Percentiles rank a stretch among this genome's conserved stretches.
Evolutionary conservation across 1,140 invertebrate species (phyloP).

Genomic region (Chironomus striatipennis): DNA sequence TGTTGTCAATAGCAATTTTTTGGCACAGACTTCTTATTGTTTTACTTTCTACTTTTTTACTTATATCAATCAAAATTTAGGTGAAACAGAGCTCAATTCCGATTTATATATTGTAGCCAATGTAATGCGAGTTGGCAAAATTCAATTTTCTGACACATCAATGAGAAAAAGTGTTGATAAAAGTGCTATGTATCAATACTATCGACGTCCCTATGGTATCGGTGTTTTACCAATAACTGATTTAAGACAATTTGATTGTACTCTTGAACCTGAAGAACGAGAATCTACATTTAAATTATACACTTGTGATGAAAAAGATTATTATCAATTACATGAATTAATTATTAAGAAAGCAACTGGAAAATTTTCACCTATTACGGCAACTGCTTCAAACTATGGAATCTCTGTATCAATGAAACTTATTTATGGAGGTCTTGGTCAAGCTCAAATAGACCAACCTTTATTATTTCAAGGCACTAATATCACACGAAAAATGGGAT

Average conservation of each 20-base stretch:
- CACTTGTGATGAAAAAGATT: conserved; percentile 79
- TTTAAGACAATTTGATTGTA: conserved; percentile 49
- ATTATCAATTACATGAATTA: conserved; percentile 78
- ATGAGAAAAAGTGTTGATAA: conserved; percentile 51
- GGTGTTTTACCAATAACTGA: conserved; percentile 63
- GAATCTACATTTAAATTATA: conserved; percentile 60
- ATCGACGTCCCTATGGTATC: conserved; percentile 69
- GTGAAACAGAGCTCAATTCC: conserved; percentile 67
- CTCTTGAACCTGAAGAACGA: conserved; percentile 53
- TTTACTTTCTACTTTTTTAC: conserved; percentile 16
- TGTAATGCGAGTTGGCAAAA: conserved; percentile 78
- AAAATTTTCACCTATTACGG: conserved; percentile 60
- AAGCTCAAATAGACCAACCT: conserved; percentile 66
- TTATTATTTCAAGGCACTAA: conserved; percentile 74
- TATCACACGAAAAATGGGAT: conserved; percentile 80
- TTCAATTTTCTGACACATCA: conserved; percentile 67
- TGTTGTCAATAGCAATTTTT: neutral
- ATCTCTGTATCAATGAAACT: conserved; percentile 64
- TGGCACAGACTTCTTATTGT: neutral
- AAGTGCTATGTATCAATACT: conserved; percentile 38
- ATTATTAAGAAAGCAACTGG: conserved; percentile 72
- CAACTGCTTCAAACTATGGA: conserved; percentile 43
- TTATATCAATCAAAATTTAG: conserved; percentile 41
- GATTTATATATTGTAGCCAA: conserved; percentile 82
- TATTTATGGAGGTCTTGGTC: conserved; percentile 62